A percentile compares a stretch with the other conserved stretches of the same genome.
These are phyloP conservation scores for Eleutherodactylus coqui DNA, from an alignment of 2,797 vertebrate species.

Conservation along the genomic window DNA sequence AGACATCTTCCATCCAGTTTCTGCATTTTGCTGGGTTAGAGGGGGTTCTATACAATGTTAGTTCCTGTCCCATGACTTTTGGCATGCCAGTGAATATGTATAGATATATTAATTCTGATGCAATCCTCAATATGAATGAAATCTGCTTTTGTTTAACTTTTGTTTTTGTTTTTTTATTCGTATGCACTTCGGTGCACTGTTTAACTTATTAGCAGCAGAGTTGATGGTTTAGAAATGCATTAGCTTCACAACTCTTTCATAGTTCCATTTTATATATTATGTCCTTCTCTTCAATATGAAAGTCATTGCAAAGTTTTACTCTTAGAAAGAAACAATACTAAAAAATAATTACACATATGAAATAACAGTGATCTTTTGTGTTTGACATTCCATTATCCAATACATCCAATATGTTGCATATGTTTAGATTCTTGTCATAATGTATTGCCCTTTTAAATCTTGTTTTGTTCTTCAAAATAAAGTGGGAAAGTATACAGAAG, in stretches of 20 bases:
- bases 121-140: background rate
- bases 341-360: slow-evolving; percentile 23
- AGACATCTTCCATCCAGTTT: no score
- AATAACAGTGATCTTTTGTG: background rate
- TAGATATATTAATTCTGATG: background rate
- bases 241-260: slow-evolving; percentile 19
- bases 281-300: slow-evolving; percentile 6
- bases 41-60: no score
- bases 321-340: slow-evolving; percentile 52
- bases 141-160: slow-evolving; percentile 19
- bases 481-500: background rate
- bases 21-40: no score
- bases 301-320: slow-evolving; percentile 69
- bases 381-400: slow-evolving; percentile 64
- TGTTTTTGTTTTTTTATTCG: slow-evolving; percentile 44
- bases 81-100: no score
- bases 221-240: slow-evolving; percentile 31
- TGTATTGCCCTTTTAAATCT: slow-evolving; percentile 63
- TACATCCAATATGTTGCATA: slow-evolving; percentile 70
- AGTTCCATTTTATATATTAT: background rate
- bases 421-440: slow-evolving; percentile 61
- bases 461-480: slow-evolving; percentile 47
- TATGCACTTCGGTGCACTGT: slow-evolving; percentile 51
- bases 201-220: slow-evolving; percentile 59
- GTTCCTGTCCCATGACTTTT: no score